phyloP scores from a whole-genome alignment of 1,140 invertebrate genomes.

The Eulimnadia texana region DNA sequence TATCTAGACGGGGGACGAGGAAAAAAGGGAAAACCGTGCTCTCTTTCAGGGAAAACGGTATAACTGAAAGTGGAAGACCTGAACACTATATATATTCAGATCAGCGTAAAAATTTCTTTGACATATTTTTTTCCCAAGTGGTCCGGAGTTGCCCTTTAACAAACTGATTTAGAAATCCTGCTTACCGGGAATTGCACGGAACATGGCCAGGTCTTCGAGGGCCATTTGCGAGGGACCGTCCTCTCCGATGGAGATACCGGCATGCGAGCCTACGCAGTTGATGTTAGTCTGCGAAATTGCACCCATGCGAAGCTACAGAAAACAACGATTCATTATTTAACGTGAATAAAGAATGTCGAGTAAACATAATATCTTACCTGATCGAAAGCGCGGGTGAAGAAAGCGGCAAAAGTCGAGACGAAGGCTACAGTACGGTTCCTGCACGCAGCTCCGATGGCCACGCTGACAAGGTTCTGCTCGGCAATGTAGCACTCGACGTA shows the following conservation, averaged over 20 bases:
- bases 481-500: constrained; percentile 98
- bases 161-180: too few relatives aligned
- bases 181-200: constrained; percentile 67
- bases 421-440: constrained; percentile 79
- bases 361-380: constrained; percentile 40
- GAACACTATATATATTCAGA: too few relatives aligned
- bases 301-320: constrained; percentile 80
- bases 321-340: background rate
- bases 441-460: constrained; percentile 83
- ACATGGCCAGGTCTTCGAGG: constrained; percentile 92
- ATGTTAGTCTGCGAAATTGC: constrained; percentile 96
- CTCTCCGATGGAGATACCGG: constrained; percentile 88
- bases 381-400: constrained; percentile 92
- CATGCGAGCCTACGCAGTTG: constrained; percentile 89
- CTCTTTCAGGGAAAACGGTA: too few relatives aligned
- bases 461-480: constrained; percentile 94
- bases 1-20: too few relatives aligned
- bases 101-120: too few relatives aligned
- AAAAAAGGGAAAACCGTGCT: too few relatives aligned
- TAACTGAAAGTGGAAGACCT: too few relatives aligned
- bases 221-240: constrained; percentile 99
- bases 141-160: too few relatives aligned
- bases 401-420: constrained; percentile 92
- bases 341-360: too few relatives aligned
- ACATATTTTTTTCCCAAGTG: too few relatives aligned